A percentile compares a stretch with the other conserved stretches of the same genome.
Evolutionary conservation across 2,888 invertebrate species (phyloP).

Genomic region (Cephus nigrinus): DNA sequence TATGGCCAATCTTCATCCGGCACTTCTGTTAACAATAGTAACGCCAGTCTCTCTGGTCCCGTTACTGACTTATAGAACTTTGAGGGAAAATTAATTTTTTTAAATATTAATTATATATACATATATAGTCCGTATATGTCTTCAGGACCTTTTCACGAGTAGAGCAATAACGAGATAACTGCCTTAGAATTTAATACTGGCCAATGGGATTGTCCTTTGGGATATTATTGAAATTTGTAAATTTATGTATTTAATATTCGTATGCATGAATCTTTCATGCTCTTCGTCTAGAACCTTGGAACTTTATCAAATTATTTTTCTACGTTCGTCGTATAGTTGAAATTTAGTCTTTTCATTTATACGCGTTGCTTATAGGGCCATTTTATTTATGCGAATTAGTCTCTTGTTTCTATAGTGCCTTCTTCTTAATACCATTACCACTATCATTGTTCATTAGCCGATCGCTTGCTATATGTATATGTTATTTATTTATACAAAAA

Average conservation of each 20-base stretch:
- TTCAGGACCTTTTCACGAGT: not conserved
- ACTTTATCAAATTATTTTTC: not conserved
- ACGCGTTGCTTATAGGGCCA: not conserved
- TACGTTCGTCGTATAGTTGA: not conserved
- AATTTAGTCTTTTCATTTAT: not conserved
- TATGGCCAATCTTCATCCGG: not conserved
- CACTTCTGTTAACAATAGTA: constrained; percentile 25
- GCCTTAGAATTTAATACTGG: not conserved
- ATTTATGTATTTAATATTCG: not conserved
- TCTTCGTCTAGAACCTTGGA: not conserved
- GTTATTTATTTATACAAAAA: not conserved
- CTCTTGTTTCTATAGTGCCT: not conserved
- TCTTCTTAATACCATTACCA: not conserved
- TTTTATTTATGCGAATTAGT: not conserved
- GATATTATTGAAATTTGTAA: not conserved
- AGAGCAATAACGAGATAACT: constrained; percentile 4
- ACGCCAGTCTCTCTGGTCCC: constrained; percentile 47
- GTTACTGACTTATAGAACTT: constrained; percentile 54
- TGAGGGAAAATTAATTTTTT: not conserved
- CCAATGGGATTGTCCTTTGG: not conserved
- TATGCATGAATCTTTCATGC: not conserved
- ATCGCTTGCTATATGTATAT: not conserved
- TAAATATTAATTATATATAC: not conserved
- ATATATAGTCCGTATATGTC: not conserved
- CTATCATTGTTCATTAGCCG: not conserved